phyloP scores from a whole-genome alignment of 2,797 vertebrate genomes.

The Pampus argenteus region DNA sequence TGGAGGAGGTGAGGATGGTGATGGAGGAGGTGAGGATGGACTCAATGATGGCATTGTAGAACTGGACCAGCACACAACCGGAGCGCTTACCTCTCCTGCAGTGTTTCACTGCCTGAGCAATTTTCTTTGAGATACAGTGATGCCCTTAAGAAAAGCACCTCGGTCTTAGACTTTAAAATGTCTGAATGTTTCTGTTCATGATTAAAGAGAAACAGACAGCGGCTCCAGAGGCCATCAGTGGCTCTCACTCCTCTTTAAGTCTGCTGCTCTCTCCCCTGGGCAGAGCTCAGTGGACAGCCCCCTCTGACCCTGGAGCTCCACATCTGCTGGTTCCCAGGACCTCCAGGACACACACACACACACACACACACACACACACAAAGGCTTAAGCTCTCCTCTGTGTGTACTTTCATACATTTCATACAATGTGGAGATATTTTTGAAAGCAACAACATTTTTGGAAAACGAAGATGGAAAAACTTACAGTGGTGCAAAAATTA shows the following conservation, averaged over 20 bases:
- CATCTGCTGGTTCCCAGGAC: constrained; percentile 49
- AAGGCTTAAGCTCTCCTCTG: no score
- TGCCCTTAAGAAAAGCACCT: not conserved
- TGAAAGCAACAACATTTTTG: not conserved
- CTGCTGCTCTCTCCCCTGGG: constrained; percentile 21
- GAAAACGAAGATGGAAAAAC: no score
- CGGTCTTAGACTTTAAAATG: not conserved
- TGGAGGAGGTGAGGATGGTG: no score
- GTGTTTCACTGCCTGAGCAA: no score
- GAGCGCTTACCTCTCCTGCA: no score
- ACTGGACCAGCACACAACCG: no score
- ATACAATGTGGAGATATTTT: no score
- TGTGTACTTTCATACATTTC: no score
- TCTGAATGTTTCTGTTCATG: constrained; percentile 5
- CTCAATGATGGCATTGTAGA: no score
- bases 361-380: not conserved
- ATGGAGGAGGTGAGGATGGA: no score
- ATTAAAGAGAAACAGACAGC: not conserved
- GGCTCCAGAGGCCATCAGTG: constrained; percentile 11
- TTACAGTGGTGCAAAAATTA: no score
- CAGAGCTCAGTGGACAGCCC: constrained; percentile 2
- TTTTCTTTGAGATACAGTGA: not conserved
- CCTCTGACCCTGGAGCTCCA: constrained; percentile 36
- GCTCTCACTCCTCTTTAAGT: not conserved
- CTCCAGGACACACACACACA: constrained; percentile 7